phyloP scores from a whole-genome alignment of 2,888 invertebrate genomes.

The Ypsolopha sequella region DNA sequence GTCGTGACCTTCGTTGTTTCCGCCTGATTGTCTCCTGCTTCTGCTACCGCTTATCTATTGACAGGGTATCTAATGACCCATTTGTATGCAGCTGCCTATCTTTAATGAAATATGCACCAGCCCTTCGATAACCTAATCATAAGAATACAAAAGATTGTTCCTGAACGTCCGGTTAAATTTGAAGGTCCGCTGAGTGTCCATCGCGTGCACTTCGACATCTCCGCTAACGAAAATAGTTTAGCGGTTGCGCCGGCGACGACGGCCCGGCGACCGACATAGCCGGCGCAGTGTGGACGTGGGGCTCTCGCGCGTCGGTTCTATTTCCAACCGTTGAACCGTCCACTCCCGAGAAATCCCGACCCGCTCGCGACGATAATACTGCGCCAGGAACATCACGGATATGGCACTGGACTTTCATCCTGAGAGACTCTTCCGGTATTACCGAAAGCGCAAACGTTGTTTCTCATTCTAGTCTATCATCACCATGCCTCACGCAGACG shows the following conservation, averaged over 20 bases:
- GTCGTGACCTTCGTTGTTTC: constrained; percentile 23
- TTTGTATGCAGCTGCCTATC: too few species aligned
- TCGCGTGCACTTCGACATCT: constrained; percentile 63
- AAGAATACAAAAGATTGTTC: not conserved
- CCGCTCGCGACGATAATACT: constrained; percentile 52
- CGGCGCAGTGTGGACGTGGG: constrained; percentile 61
- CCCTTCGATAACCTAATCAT: too few species aligned
- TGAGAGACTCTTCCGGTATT: constrained; percentile 50
- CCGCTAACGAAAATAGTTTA: constrained; percentile 65
- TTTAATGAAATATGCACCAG: too few species aligned
- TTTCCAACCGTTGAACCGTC: constrained; percentile 54
- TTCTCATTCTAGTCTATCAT: constrained; percentile 13
- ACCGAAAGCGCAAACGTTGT: constrained; percentile 50
- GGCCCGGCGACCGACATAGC: constrained; percentile 67
- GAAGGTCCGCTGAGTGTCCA: constrained; percentile 54
- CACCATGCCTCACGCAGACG: constrained; percentile 46
- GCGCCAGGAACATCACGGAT: constrained; percentile 37
- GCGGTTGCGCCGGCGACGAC: constrained; percentile 30
- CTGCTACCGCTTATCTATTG: too few species aligned
- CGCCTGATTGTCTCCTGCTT: constrained; percentile 7
- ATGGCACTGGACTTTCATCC: constrained; percentile 63
- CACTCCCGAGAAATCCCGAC: constrained; percentile 16
- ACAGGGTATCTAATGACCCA: too few species aligned
- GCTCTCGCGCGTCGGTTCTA: constrained; percentile 66
- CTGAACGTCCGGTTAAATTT: constrained; percentile 17